Base-by-base conservation (phyloP, 92 coral and sea anemone genomes). In the Actinernus sp. region DNA sequence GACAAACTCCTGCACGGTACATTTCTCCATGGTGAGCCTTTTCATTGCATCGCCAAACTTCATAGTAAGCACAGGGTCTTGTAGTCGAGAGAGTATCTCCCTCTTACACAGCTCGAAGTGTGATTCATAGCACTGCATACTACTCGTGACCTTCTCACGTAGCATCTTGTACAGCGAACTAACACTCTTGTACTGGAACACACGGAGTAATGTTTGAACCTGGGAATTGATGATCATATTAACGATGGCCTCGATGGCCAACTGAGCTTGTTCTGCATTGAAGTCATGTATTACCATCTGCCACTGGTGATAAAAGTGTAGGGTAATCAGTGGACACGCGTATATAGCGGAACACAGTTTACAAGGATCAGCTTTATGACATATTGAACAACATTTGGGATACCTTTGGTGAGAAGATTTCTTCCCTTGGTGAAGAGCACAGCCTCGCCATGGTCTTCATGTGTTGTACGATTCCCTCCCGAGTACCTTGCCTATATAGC, bases 241-340 rank as follows among this genome's bases (percentile, higher is more conserved):
- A 1, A 93, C 98, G 33, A 91, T 87, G 13, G 97, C 90, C 70
- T 93, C 98, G n/a, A 92, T 89, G 36, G 82, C 89, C 26, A 87
- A 64, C 31, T 84, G 96, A 13, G 92, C 55, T 40, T 86, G 97
- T 45, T 93, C 97, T 41, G 83, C 88, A 31, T 88, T 29, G 56
- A 93, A 93, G 58, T 93, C 98, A 68, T 93, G 98, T n/a, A 93
- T 85, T 1, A 93, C 91, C 87, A 91, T 91, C 61, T 93, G 98
- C 98, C 98, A 93, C 98, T 93, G 80, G 14, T 34, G 41, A 6
- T 34, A 14, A 34, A 34, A 34, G 41, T 34, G 41, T 6, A 34
- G 41, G 14, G 6, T 6, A 34, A 14, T 6, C 6, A 14, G 41
- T 34, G 41, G 14, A 14, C 8, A 34, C 41, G 41, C 6, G 41